Percentiles rank a stretch among this genome's conserved stretches.
Evolutionary conservation across 2,113 vertebrate species (phyloP).

Genomic region (Dascyllus trimaculatus): DNA sequence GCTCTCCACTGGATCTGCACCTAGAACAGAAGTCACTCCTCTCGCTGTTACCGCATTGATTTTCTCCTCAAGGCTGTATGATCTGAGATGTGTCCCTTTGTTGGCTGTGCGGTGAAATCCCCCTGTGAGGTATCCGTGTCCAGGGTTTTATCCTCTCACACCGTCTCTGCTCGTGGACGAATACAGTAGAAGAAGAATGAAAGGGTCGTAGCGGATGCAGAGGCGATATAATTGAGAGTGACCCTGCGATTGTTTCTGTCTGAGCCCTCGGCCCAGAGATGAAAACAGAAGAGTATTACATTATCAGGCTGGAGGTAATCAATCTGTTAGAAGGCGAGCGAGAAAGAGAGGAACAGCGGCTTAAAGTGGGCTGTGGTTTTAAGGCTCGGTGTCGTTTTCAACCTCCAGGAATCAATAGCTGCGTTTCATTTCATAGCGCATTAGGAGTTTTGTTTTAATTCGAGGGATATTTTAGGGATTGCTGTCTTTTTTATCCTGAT

Average conservation of each 20-base stretch:
- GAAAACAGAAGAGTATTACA: conserved; percentile 64
- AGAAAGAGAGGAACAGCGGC: conserved; percentile 6
- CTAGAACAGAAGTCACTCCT: conserved; percentile 62
- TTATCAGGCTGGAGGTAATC: conserved; percentile 58
- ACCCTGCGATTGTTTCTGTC: conserved; percentile 58
- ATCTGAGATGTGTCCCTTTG: conserved; percentile 56
- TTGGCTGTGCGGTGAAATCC: conserved; percentile 62
- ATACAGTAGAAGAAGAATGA: neutral
- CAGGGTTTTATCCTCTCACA: conserved; percentile 17
- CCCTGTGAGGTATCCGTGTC: conserved; percentile 64
- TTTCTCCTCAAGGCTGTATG: conserved; percentile 59
- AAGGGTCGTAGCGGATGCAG: conserved; percentile 29
- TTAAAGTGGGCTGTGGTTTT: conserved; percentile 47
- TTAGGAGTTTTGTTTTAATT: neutral
- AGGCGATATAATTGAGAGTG: conserved; percentile 55
- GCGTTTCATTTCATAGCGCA: conserved; percentile 30
- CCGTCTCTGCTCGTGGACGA: neutral
- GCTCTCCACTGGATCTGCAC: conserved; percentile 50
- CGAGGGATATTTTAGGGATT: neutral
- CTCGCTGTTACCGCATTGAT: conserved; percentile 71
- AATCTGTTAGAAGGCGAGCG: conserved; percentile 55
- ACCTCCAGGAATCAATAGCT: conserved; percentile 44
- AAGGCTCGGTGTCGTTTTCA: conserved; percentile 41
- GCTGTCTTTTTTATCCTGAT: neutral
- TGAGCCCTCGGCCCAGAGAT: conserved; percentile 45